A percentile compares a stretch with the other conserved stretches of the same genome.
These are phyloP conservation scores for Serripes groenlandicus DNA, from an alignment of 2,888 invertebrate species.

Conservation along the genomic window DNA sequence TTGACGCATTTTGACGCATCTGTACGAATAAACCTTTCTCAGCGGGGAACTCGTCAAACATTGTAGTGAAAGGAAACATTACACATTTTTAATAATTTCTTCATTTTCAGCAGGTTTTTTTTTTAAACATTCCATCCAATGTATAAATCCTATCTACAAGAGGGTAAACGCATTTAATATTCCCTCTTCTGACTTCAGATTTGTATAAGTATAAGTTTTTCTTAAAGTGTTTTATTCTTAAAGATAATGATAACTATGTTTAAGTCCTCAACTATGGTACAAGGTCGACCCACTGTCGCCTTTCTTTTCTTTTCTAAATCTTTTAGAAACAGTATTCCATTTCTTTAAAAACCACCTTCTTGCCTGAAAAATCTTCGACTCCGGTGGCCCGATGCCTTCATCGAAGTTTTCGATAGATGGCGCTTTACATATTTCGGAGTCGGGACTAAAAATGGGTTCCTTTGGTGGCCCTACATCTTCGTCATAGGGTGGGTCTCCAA, in stretches of 20 bases:
- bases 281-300: too few relatives aligned
- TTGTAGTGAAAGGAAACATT: not conserved
- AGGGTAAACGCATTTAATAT: not conserved
- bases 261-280: too few relatives aligned
- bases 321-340: not conserved
- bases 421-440: conserved; percentile 5
- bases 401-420: not conserved
- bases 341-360: not conserved
- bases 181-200: not conserved
- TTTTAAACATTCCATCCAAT: not conserved
- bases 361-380: not conserved
- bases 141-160: too few relatives aligned
- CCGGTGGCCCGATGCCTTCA: not conserved
- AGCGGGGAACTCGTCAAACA: too few relatives aligned
- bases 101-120: not conserved
- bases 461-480: conserved; percentile 34
- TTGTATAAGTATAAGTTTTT: not conserved
- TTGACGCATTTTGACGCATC: not conserved
- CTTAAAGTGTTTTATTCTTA: too few relatives aligned
- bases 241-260: too few relatives aligned
- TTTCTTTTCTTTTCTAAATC: not conserved
- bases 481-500: conserved; percentile 55
- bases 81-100: not conserved
- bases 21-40: not conserved
- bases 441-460: conserved; percentile 29